Evolutionary conservation across 2,888 invertebrate species (phyloP), one percentile per base, ranked within the genome.

Genomic region (Spisula solida): DNA sequence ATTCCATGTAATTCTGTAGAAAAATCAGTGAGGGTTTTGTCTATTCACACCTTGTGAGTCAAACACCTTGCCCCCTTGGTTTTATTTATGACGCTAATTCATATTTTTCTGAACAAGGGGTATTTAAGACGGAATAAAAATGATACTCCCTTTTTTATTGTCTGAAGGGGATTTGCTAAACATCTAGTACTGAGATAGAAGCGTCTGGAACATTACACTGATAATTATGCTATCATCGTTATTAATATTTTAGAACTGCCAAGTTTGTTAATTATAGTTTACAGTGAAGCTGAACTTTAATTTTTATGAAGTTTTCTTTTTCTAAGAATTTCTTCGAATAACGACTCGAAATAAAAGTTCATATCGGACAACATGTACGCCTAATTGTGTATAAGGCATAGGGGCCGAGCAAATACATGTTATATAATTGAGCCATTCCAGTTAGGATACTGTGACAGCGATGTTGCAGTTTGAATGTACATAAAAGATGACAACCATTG

Each of bases 31-130:
- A 18, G 4, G 14, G 14, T 75, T 31, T 75, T 75, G 75, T 75
- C 31, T 16, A 14, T 25, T 66, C 5, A 31, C 31, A 75, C 25
- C 75, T 31, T 31, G 75, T 34, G 29, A 75, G 34, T 14, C 1
- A 29, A n/a, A 31, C 75, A 75, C 75, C 75, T 75, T 75, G 60
- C 60, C n/a, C 1, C 25, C 25, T 66, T 25, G 60, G 6, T 25
- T 75, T 14, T 75, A 18, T 34, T 34, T 34, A 16, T 75, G 75
- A 75, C 75, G 75, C 75, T 34, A 75, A 75, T 75, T 75, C 25
- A 75, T 75, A 75, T 75, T 75, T 75, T 75, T 12, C n/a, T 20
- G 34, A 75, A 31, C 34, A 14, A 25, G 75, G 14, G 31, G 18
- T 34, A 18, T 75, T 31, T 75, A 75, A 75, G 31, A 75, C 75